Evolutionary conservation across 1,140 invertebrate genomes (phyloP).

Genomic region (Spodoptera litura): DNA sequence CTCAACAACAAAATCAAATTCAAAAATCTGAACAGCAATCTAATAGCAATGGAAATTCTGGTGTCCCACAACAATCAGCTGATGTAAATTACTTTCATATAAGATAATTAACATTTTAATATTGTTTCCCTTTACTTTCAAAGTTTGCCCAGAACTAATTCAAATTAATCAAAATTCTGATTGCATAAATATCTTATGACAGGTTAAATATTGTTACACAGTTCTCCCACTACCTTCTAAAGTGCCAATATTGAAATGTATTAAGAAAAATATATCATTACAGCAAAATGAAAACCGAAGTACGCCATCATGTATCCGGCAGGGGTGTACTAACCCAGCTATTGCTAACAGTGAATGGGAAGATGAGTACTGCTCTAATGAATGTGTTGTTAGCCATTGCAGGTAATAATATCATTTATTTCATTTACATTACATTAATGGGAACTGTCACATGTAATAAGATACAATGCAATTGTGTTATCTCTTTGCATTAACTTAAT

Average conservation of each 20-base stretch:
- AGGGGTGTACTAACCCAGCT: constrained; percentile 96
- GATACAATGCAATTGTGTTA: background rate
- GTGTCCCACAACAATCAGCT: constrained; percentile 73
- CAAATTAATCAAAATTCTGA: background rate
- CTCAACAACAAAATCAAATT: constrained; percentile 60
- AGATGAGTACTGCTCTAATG: constrained; percentile 98
- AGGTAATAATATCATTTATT: constrained; percentile 85
- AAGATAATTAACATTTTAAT: background rate
- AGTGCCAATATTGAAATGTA: too few relatives aligned
- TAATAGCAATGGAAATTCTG: constrained; percentile 71
- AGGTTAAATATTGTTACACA: too few relatives aligned
- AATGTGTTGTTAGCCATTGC: constrained; percentile 98
- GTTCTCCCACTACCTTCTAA: too few relatives aligned
- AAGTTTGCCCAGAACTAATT: too few relatives aligned
- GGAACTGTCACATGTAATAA: too few relatives aligned
- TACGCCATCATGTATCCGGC: constrained; percentile 92
- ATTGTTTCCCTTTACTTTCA: too few relatives aligned
- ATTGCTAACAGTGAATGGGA: constrained; percentile 98
- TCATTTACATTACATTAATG: constrained; percentile 7
- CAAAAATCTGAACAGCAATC: constrained; percentile 69
- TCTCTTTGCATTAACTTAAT: background rate
- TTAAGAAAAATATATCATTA: constrained; percentile 47
- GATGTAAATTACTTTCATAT: constrained; percentile 66
- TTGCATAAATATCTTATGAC: background rate
- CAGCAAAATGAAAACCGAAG: constrained; percentile 85